Base-by-base conservation (phyloP, 1,140 invertebrate genomes). In the Pachypsylla venusta region DNA sequence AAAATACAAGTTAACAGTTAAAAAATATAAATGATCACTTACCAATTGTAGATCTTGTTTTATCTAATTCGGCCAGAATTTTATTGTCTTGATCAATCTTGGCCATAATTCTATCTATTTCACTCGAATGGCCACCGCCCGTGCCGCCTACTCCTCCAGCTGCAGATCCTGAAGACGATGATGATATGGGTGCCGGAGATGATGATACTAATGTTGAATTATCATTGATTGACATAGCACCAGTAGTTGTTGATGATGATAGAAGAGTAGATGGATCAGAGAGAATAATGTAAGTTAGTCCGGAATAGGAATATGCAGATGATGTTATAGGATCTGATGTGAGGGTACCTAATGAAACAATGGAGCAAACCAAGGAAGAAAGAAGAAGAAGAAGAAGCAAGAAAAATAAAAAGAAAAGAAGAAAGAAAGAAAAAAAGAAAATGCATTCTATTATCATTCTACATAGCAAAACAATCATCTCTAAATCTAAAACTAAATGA, bases 91-190 rank as follows among this genome's bases (percentile, higher is more conserved):
- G 90, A 72, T 94, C 89, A 66, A 94, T 88, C 77, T 93, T 93
- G 61, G 89, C 89, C 85, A 94, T 93, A 69, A 94, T 88, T 67
- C 86, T 78, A 71, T 93, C 90, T 67, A 94, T 91, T 74, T 94
- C 89, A 25, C 62, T 55, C 16, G 42, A 48, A n/a, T 48, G 42
- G 7, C 5, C 16, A 5, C 42, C 42, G 7, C n/a, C 16, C 4
- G 16, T 22, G 4, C 7, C 7, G 2, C 7, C 16, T 10, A 35
- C 28, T 30, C 16, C 20, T 20, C 56, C 19, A 14, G 28, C 20
- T 10, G 13, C 20, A 19, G 56, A 57, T 30, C 56, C 30, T 5
- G 20, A 22, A 30, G 19, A 30, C 25, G 22, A 30, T 26, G 30
- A 30, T 3, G 28, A 35, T 14, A 30, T 39, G 7, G 56, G 30